A percentile compares a stretch with the other conserved stretches of the same genome.
phyloP scores from a whole-genome alignment of 2,113 vertebrate species.

The Trochalopteron elliotii region DNA sequence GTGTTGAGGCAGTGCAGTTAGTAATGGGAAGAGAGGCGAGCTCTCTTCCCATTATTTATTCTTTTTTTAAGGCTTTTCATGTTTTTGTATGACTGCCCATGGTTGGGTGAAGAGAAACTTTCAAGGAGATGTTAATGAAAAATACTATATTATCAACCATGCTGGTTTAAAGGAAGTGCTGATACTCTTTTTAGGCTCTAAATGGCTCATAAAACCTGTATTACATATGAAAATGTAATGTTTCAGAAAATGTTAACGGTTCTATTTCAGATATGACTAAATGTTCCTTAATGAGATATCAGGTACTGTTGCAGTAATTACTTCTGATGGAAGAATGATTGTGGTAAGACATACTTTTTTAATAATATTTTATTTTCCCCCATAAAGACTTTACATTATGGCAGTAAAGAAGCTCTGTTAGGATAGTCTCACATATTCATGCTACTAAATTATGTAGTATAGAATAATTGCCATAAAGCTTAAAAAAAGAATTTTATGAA shows the following conservation, averaged over 20 bases:
- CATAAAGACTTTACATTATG: background rate
- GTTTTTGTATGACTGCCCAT: background rate
- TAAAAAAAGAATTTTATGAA: background rate
- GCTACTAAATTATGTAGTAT: background rate
- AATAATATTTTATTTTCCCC: background rate
- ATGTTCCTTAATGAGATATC: slow-evolving; percentile 71
- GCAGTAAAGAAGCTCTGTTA: background rate
- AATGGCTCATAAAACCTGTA: background rate
- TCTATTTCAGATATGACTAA: background rate
- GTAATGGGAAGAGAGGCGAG: background rate
- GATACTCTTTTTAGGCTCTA: background rate
- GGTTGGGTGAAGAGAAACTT: background rate
- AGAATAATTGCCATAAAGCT: background rate
- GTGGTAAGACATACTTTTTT: slow-evolving; percentile 80
- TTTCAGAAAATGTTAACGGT: background rate
- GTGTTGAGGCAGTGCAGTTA: background rate
- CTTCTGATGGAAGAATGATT: slow-evolving; percentile 97
- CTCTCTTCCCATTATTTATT: background rate
- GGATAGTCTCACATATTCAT: background rate
- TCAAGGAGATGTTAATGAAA: background rate
- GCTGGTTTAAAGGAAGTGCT: background rate
- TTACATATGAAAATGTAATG: rapidly evolving
- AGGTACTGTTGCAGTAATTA: slow-evolving; percentile 97
- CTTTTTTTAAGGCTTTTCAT: background rate
- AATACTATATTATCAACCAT: rapidly evolving